A percentile compares a stretch with the other conserved stretches of the same genome.
Evolutionary conservation across 2,113 vertebrate species (phyloP).

Genomic region (Columba janthina): DNA sequence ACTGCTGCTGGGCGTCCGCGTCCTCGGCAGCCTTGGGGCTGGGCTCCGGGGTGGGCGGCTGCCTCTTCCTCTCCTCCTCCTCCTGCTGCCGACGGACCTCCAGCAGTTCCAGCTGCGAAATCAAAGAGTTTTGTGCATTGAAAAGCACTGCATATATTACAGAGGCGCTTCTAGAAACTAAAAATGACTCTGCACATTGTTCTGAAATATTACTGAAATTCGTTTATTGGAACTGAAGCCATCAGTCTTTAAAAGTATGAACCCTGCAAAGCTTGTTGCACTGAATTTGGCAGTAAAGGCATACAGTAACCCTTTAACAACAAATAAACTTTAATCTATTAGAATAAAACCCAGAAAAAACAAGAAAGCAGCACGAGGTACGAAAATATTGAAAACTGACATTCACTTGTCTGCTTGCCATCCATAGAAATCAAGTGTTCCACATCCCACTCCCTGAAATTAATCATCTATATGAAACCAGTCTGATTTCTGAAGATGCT

Average conservation of each 20-base stretch:
- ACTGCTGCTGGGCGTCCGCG: slow-evolving; percentile 81
- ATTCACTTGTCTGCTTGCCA: background rate
- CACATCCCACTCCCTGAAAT: background rate
- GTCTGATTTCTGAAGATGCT: background rate
- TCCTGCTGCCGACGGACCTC: slow-evolving; percentile 95
- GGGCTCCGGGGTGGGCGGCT: slow-evolving; percentile 83
- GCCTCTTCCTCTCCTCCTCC: slow-evolving; percentile 90
- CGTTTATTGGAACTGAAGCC: background rate
- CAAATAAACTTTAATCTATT: background rate
- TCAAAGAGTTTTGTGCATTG: background rate
- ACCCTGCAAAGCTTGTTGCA: background rate
- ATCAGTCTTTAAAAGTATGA: background rate
- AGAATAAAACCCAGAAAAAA: background rate
- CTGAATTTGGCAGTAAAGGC: background rate
- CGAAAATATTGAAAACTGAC: background rate
- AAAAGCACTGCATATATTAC: background rate
- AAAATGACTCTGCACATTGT: background rate
- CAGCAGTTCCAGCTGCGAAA: slow-evolving; percentile 87
- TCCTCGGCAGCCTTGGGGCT: slow-evolving; percentile 77
- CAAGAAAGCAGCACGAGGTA: background rate
- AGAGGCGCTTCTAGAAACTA: background rate
- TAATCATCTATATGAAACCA: background rate
- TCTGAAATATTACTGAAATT: background rate
- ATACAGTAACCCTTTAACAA: background rate
- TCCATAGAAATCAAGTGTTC: background rate